These are phyloP conservation scores for Sycophaga agraensis DNA, from an alignment of 1,140 invertebrate genomes.

Conservation along the genomic window DNA sequence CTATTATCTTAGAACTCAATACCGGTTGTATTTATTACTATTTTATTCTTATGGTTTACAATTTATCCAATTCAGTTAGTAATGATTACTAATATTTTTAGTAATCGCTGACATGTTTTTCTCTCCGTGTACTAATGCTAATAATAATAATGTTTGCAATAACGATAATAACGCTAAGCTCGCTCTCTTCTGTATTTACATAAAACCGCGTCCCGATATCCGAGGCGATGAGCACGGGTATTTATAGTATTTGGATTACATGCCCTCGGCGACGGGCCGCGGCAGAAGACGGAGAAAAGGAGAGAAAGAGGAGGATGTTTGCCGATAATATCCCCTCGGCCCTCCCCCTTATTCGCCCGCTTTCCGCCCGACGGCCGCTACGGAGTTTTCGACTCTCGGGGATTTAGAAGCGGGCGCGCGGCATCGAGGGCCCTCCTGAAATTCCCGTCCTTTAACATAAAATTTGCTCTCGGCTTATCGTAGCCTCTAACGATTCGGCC, in stretches of 20 bases:
- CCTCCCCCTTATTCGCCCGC: constrained; percentile 29
- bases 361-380: too few relatives aligned
- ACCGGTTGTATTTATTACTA: too few relatives aligned
- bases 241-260: constrained; percentile 54
- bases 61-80: too few relatives aligned
- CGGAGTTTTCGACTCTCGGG: too few relatives aligned
- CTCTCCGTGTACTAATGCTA: too few relatives aligned
- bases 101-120: too few relatives aligned
- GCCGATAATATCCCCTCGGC: constrained; percentile 46
- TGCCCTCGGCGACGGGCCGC: constrained; percentile 49
- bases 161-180: background rate
- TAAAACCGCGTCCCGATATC: constrained; percentile 35
- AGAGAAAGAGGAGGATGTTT: too few relatives aligned
- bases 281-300: constrained; percentile 35
- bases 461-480: constrained; percentile 37
- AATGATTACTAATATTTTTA: too few relatives aligned
- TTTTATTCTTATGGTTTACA: too few relatives aligned
- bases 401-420: too few relatives aligned
- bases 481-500: constrained; percentile 33
- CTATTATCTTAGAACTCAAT: too few relatives aligned
- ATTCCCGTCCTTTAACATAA: constrained; percentile 44
- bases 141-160: too few relatives aligned
- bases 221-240: constrained; percentile 34
- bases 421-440: constrained; percentile 19
- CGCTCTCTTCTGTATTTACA: constrained; percentile 44